Base-by-base conservation (phyloP, 2,888 invertebrate species). In the Germaria angustata region DNA sequence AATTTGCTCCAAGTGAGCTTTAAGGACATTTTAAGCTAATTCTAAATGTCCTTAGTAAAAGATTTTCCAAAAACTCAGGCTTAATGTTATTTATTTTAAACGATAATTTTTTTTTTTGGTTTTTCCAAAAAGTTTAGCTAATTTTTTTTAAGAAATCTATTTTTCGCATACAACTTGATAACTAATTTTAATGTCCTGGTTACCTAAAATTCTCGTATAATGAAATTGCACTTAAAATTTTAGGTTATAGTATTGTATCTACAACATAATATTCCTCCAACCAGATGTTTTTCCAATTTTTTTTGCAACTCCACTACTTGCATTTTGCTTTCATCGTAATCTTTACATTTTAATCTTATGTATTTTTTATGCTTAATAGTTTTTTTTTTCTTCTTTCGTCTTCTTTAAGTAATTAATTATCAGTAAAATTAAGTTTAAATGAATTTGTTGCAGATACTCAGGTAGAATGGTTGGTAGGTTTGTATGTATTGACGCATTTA, bases 351-450 rank as follows among this genome's bases (percentile, higher is more conserved):
- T 66, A 82, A 82, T 82, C 82, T 79, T 71, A 22, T 59, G 11
- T 39, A 59, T 66, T 65, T 53, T 53, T 72, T 49, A 9, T 22
- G 15, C 24, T 71, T 24, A 2, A 15, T 5, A 1, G 7, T 55
- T 71, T 41, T 28, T 9, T 73, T 28, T 28, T 28, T 3, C 28
- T 28, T 28, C 28, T 28, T 28, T 28, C 4, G 28, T 28, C 49
- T 65, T 75, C 65, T 69, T 75, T 55, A 46, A 65, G 79, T 79
- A 82, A 82, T 82, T 82, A 82, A 82, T 82, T 82, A 82, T 71
- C 79, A 71, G 65, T 59, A 71, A 82, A 82, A 82, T 82, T 82
- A 72, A 79, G 49, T 82, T 82, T 65, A 69, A 82, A 82, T 78
- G 78, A 63, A 78, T 81, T 66, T 57, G 24, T 44, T 78, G 53